phyloP scores from a whole-genome alignment of 1,140 invertebrate species.

The Ceratina japonica region DNA sequence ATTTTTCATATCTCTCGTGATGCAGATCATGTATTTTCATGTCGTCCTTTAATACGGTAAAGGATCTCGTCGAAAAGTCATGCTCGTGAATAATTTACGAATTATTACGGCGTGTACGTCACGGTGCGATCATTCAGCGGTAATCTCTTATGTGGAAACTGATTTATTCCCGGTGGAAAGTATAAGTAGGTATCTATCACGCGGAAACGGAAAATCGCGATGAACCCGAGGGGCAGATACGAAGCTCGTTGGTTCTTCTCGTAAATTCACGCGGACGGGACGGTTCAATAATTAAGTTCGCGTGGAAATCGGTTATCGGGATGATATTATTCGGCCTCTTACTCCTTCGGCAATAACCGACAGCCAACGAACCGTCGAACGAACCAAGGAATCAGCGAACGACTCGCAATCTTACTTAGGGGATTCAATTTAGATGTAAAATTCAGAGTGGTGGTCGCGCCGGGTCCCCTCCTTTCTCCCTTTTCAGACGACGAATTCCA shows the following conservation, averaged over 20 bases:
- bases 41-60: too few species aligned
- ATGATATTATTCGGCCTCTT: conserved; percentile 69
- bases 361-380: conserved; percentile 33
- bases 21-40: too few species aligned
- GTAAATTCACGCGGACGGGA: conserved; percentile 75
- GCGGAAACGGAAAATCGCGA: conserved; percentile 44
- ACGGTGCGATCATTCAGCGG: conserved; percentile 29
- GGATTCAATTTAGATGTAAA: conserved; percentile 75
- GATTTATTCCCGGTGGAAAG: conserved; percentile 66
- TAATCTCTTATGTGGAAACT: conserved; percentile 42
- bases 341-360: conserved; percentile 63
- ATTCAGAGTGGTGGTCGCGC: conserved; percentile 59
- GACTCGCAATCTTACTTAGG: conserved; percentile 52
- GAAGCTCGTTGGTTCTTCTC: conserved; percentile 55
- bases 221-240: conserved; percentile 18
- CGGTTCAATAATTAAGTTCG: conserved; percentile 77
- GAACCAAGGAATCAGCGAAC: conserved; percentile 11
- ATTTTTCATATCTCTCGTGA: too few species aligned
- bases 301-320: conserved; percentile 73
- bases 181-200: conserved; percentile 66
- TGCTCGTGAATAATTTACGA: too few species aligned
- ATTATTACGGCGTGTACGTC: too few species aligned
- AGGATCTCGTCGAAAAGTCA: too few species aligned
- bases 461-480: conserved; percentile 15
- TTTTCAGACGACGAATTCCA: conserved; percentile 44